Percentiles rank a stretch among this genome's conserved stretches.
These are phyloP conservation scores for Diabrotica balteata DNA, from an alignment of 2,888 invertebrate species.

Conservation along the genomic window DNA sequence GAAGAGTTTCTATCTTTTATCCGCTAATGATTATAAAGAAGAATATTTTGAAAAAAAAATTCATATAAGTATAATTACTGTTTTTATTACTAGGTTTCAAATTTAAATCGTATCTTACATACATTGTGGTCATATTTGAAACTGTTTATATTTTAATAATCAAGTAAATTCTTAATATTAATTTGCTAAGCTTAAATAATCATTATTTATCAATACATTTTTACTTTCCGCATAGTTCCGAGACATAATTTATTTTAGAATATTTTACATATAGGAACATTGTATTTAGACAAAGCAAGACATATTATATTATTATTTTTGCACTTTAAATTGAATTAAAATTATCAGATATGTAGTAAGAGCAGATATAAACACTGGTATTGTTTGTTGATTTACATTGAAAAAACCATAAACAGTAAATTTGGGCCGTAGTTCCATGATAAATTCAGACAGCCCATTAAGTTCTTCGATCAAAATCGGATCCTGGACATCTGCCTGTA, in stretches of 20 bases:
- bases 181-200: too few relatives aligned
- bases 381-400: slow-evolving; percentile 18
- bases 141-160: too few relatives aligned
- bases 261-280: not conserved
- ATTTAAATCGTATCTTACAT: too few relatives aligned
- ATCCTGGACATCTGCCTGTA: slow-evolving; percentile 15
- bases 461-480: slow-evolving; percentile 20
- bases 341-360: slow-evolving; percentile 20
- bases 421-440: slow-evolving; percentile 11
- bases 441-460: slow-evolving; percentile 8
- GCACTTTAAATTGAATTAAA: slow-evolving; percentile 16
- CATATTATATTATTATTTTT: not conserved
- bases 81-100: too few relatives aligned
- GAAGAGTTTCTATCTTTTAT: too few relatives aligned
- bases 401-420: slow-evolving; percentile 22
- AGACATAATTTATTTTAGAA: not conserved
- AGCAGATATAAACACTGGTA: slow-evolving; percentile 23
- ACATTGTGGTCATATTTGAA: too few relatives aligned
- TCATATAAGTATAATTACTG: too few relatives aligned
- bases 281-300: not conserved
- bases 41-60: too few relatives aligned
- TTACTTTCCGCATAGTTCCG: too few relatives aligned
- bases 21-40: too few relatives aligned
- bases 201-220: too few relatives aligned
- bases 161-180: too few relatives aligned